Conservation (phyloP, 2,888 invertebrate genomes). For the Acanthopleura granulata region DNA sequence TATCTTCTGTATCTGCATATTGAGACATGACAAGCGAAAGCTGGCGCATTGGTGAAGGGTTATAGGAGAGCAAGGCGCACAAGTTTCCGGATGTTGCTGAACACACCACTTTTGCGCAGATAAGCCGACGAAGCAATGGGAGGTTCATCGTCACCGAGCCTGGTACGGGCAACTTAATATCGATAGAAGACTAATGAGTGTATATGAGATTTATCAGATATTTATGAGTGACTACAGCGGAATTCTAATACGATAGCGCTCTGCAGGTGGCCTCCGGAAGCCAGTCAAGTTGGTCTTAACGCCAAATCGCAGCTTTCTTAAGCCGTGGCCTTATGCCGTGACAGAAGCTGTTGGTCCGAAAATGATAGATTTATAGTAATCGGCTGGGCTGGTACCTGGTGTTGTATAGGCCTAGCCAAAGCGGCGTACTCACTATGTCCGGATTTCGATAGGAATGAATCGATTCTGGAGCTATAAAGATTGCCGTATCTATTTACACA, state of each 20-base stretch:
- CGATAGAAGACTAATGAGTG: conserved; percentile 1
- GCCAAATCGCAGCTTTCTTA: conserved; percentile 8
- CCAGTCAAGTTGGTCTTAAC: neutral
- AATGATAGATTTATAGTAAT: neutral
- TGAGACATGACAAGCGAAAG: neutral
- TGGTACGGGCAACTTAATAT: neutral
- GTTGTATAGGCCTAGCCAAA: neutral
- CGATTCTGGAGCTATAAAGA: neutral
- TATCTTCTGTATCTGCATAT: neutral
- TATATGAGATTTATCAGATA: neutral
- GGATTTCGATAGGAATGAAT: conserved; percentile 7
- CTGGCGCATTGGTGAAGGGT: too few species aligned
- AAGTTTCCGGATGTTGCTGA: too few species aligned
- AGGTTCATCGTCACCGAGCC: too few species aligned
- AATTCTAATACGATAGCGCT: neutral
- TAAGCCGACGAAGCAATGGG: too few species aligned
- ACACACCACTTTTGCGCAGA: too few species aligned
- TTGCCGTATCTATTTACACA: conserved; percentile 1
- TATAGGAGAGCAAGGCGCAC: too few species aligned
- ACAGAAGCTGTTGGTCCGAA: neutral
- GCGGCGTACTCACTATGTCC: neutral
- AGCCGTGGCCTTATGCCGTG: neutral
- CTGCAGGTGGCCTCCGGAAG: neutral
- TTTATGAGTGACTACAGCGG: neutral
- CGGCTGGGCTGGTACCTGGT: neutral